A percentile compares a stretch with the other conserved stretches of the same genome.
These are phyloP conservation scores for Hydrochoerus hydrochaeris DNA, from an alignment of 2,113 vertebrate species.

Conservation along the genomic window DNA sequence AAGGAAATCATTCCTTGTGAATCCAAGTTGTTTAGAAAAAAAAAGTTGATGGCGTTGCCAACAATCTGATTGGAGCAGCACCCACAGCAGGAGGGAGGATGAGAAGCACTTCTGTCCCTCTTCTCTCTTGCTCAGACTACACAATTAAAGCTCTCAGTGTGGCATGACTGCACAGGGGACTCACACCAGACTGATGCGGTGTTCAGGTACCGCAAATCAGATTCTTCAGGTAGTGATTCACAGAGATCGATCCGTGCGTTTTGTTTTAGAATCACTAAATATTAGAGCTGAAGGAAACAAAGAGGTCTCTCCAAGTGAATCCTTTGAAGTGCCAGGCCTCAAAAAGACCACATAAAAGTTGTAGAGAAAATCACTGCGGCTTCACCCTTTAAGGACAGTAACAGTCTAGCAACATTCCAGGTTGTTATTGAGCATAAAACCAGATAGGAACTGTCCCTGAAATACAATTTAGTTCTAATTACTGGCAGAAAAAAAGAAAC, in stretches of 20 bases:
- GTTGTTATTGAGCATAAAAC: background rate
- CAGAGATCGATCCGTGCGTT: background rate
- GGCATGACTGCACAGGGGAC: background rate
- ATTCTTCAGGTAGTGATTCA: background rate
- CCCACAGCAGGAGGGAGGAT: background rate
- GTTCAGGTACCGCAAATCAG: background rate
- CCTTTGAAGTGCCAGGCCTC: background rate
- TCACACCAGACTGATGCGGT: background rate
- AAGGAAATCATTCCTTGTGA: slow-evolving; percentile 56
- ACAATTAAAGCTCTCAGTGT: background rate
- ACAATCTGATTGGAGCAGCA: slow-evolving; percentile 53
- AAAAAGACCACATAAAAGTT: background rate
- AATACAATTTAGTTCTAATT: slow-evolving; percentile 43
- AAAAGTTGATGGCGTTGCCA: slow-evolving; percentile 24
- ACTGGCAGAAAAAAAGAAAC: slow-evolving; percentile 47
- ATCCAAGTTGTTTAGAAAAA: slow-evolving; percentile 65
- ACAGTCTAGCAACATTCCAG: background rate
- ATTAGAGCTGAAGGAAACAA: background rate
- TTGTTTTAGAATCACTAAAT: background rate
- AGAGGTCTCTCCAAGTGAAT: background rate
- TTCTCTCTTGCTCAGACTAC: background rate
- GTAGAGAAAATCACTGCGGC: background rate
- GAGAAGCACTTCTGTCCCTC: background rate
- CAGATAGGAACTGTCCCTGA: background rate
- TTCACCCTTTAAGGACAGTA: background rate